Conservation (phyloP, 2,888 invertebrate species). For the Meganola albula region DNA sequence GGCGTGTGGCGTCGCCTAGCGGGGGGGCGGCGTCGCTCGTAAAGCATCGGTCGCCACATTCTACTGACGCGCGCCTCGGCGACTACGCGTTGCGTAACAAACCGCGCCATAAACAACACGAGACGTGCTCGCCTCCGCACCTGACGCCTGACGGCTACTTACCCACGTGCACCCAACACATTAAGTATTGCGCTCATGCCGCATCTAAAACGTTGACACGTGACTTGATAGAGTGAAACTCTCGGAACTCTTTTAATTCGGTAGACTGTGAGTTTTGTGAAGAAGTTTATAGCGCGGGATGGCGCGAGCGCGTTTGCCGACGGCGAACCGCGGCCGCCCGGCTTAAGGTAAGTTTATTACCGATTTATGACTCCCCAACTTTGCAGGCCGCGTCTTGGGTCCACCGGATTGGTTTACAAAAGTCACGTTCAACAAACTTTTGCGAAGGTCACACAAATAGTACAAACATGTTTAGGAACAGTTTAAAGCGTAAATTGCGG, state of each 20-base stretch:
- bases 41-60: slow-evolving; percentile 76
- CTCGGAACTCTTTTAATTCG: slow-evolving; percentile 49
- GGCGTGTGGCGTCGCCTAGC: slow-evolving; percentile 68
- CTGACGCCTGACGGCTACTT: slow-evolving; percentile 48
- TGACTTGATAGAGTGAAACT: slow-evolving; percentile 70
- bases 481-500: slow-evolving; percentile 29
- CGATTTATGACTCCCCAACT: slow-evolving; percentile 68
- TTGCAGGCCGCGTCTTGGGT: slow-evolving; percentile 50
- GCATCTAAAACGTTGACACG: slow-evolving; percentile 71
- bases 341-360: slow-evolving; percentile 76
- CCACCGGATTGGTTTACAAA: slow-evolving; percentile 42
- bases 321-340: slow-evolving; percentile 67
- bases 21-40: slow-evolving; percentile 72
- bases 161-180: slow-evolving; percentile 66
- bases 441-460: slow-evolving; percentile 42
- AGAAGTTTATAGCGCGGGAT: slow-evolving; percentile 64
- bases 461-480: slow-evolving; percentile 37
- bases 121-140: slow-evolving; percentile 62
- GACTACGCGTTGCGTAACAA: slow-evolving; percentile 76
- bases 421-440: slow-evolving; percentile 57
- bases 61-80: slow-evolving; percentile 76
- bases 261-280: slow-evolving; percentile 71
- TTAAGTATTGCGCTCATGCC: slow-evolving; percentile 73
- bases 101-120: slow-evolving; percentile 74
- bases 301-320: slow-evolving; percentile 66